Evolutionary conservation across 2,797 vertebrate genomes (phyloP), one percentile per base, ranked within the genome.

Genomic region (Cheirogaleus major): DNA sequence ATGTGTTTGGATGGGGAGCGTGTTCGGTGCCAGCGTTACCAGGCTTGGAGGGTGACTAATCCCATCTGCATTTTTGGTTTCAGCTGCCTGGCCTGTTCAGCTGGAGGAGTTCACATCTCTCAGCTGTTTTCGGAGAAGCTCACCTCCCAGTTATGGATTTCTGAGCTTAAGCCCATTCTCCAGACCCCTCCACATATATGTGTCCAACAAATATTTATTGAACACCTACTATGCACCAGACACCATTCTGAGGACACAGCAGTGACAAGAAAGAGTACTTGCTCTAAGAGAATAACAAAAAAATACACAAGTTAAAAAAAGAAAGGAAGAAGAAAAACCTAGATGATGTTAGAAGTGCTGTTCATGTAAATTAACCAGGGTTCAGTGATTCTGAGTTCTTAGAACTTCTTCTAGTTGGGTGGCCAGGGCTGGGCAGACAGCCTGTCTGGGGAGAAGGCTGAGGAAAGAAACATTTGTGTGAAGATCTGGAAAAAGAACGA

Each of bases 1-100:
- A 25, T 98, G 97, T 98, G 98, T 98, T 98, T 98, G 97, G 82
- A 85, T 12, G n/a, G 30, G n/a, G 95, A 97, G 92, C 45, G 94
- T 13, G 61, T 94, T 97, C 93, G 96, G 98, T 85, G 98, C 98
- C 98, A 98, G 88, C 93, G 98, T 98, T 99, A 93, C 98, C 98
- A 99, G 97, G 98, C 97, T 94, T 93, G 5, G 35, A 25, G 92
- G 67, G 95, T 99, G 98, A 99, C 98, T 99, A 98, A 99, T 98
- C 98, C 96, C 93, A 95, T 98, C 98, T 98, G 52, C 96, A 97
- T 98, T 98, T 98, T 97, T 97, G 97, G 97, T 98, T 98, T 98
- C 98, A 96, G 98, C 96, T 96, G 97, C 97, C 79, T 96, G 93
- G 73, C 2, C 96, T 97, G 52, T 85, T 97, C 97, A 95, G 98